Percentiles rank a stretch among this genome's conserved stretches.
Evolutionary conservation across 2,113 vertebrate genomes (phyloP).

Genomic region (Aviceda subcristata): DNA sequence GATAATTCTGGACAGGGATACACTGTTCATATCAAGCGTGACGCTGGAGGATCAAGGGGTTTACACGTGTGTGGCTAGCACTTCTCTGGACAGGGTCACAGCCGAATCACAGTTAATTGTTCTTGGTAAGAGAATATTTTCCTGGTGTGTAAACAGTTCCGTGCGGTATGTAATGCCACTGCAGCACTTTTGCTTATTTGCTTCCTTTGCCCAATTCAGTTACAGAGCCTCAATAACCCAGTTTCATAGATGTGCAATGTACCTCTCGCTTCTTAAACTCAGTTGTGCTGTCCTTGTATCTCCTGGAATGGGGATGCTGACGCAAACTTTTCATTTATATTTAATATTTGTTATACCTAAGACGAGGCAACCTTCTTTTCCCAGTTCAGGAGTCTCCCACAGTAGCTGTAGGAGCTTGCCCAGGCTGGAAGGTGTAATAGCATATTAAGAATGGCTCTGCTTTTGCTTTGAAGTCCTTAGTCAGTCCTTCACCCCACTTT

Average conservation of each 20-base stretch:
- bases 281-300: not conserved
- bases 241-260: not conserved
- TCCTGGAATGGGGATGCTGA: not conserved
- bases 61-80: constrained; percentile 83
- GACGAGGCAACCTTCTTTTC: not conserved
- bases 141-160: rapidly evolving
- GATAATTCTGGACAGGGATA: constrained; percentile 77
- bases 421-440: not conserved
- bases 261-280: not conserved
- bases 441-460: not conserved
- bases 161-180: not conserved
- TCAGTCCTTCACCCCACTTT: not conserved
- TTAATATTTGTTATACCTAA: not conserved
- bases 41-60: constrained; percentile 81
- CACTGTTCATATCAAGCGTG: constrained; percentile 84
- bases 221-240: not conserved
- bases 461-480: not conserved
- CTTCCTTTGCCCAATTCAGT: not conserved
- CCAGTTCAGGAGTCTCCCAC: not conserved
- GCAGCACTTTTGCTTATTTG: not conserved
- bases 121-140: constrained; percentile 77
- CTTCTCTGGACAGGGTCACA: constrained; percentile 75
- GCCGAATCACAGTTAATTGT: constrained; percentile 78
- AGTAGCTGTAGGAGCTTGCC: not conserved
- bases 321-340: not conserved